These are phyloP conservation scores for Acanthis flammea DNA, from an alignment of 2,797 vertebrate genomes.

Conservation along the genomic window DNA sequence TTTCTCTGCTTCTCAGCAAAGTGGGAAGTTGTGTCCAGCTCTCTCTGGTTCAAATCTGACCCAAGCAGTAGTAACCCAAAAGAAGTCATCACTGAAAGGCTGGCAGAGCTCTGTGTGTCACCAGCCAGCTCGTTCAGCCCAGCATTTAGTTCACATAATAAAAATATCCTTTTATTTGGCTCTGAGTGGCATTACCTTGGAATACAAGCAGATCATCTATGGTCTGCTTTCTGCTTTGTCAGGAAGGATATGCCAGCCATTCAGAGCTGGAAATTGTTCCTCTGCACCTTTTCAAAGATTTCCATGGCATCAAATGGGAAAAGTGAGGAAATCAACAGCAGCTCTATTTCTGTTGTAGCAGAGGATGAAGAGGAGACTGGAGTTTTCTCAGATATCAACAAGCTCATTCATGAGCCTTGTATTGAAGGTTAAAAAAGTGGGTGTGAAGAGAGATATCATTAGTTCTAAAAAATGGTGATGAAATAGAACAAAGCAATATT, in stretches of 20 bases:
- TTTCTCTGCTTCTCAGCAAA: neutral
- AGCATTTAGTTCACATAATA: slow-evolving; percentile 1
- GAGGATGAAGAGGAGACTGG: neutral
- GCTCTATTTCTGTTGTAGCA: neutral
- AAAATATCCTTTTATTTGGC: neutral
- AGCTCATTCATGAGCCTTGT: neutral
- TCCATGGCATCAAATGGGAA: neutral
- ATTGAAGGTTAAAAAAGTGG: neutral
- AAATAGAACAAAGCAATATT: neutral
- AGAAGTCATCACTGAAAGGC: neutral
- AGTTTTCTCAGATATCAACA: neutral
- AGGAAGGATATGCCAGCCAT: neutral
- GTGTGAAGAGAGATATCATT: neutral
- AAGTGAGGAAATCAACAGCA: neutral
- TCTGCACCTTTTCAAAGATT: neutral
- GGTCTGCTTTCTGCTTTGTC: neutral
- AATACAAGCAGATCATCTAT: neutral
- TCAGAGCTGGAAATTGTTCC: neutral
- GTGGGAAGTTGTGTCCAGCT: neutral
- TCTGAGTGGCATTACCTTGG: neutral
- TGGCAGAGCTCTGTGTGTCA: neutral
- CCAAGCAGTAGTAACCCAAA: neutral
- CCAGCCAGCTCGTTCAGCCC: neutral
- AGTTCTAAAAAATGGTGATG: neutral
- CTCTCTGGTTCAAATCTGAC: neutral